A percentile compares a stretch with the other conserved stretches of the same genome.
Conservation (phyloP, 1,140 invertebrate species). For the Globodera rostochiensis region DNA sequence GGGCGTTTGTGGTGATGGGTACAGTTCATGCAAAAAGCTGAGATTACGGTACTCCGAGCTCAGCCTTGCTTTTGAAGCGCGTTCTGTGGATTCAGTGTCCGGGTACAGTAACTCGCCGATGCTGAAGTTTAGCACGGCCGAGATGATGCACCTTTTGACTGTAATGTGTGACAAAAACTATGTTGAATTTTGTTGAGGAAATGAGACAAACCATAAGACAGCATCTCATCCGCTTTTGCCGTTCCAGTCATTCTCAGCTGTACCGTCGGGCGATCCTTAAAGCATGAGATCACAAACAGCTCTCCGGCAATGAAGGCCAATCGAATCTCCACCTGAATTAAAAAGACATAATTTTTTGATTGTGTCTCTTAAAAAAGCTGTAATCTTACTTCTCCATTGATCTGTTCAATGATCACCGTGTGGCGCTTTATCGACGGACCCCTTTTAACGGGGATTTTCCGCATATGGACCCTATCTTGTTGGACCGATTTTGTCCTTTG, state of each 20-base stretch:
- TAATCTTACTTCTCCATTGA: slow-evolving; percentile 11
- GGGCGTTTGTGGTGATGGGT: neutral
- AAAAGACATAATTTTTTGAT: neutral
- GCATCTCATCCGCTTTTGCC: slow-evolving; percentile 1
- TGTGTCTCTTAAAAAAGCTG: neutral
- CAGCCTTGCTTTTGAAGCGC: slow-evolving; percentile 16
- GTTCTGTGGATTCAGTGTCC: slow-evolving; percentile 12
- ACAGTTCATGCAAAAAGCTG: slow-evolving; percentile 21
- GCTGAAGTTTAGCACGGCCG: slow-evolving; percentile 26
- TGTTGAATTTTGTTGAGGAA: no score
- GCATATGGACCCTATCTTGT: neutral
- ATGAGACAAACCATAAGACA: neutral
- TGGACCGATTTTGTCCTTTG: neutral
- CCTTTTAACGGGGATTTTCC: neutral
- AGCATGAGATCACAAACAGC: slow-evolving; percentile 28
- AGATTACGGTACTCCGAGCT: slow-evolving; percentile 27
- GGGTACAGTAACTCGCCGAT: slow-evolving; percentile 27
- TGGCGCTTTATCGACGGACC: neutral
- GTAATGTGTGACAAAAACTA: neutral
- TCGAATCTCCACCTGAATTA: slow-evolving; percentile 19
- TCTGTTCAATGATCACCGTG: slow-evolving; percentile 9
- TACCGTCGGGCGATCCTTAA: slow-evolving; percentile 11
- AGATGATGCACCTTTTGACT: slow-evolving; percentile 15
- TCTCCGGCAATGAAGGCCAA: slow-evolving; percentile 21
- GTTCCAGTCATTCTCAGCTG: slow-evolving; percentile 3